A percentile compares a stretch with the other conserved stretches of the same genome.
phyloP scores from a whole-genome alignment of 2,888 invertebrate genomes.

The Himalopsyche anomala region DNA sequence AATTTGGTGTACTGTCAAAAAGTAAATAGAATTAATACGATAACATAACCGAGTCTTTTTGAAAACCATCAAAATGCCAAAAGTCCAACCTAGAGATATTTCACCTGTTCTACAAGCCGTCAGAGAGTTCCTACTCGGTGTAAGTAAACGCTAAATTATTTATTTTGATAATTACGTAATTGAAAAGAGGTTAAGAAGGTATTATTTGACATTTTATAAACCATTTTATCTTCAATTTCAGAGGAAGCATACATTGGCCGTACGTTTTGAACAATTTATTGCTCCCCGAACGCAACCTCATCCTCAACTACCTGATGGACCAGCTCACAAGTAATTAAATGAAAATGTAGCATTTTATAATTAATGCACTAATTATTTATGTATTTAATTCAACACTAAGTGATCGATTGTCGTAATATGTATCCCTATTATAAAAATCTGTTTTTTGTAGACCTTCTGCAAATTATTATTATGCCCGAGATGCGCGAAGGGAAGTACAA shows the following conservation, averaged over 20 bases:
- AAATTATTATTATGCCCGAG: constrained; percentile 91
- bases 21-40: too few relatives aligned
- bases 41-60: too few relatives aligned
- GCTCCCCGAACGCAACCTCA: constrained; percentile 88
- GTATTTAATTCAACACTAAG: neutral
- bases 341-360: constrained; percentile 10
- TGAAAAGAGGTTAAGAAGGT: constrained; percentile 50
- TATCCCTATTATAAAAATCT: constrained; percentile 43
- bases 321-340: constrained; percentile 79
- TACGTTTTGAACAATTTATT: constrained; percentile 82
- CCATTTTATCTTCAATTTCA: constrained; percentile 67
- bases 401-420: neutral
- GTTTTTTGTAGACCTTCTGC: constrained; percentile 77
- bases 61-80: constrained; percentile 67
- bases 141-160: constrained; percentile 69
- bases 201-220: constrained; percentile 49
- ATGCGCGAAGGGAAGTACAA: constrained; percentile 86
- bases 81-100: constrained; percentile 80
- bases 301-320: constrained; percentile 89
- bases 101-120: constrained; percentile 79
- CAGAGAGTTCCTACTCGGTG: constrained; percentile 83
- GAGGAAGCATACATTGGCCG: constrained; percentile 79
- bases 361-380: constrained; percentile 45
- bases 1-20: too few relatives aligned
- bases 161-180: constrained; percentile 65